Base-by-base conservation (phyloP, 2,797 vertebrate genomes). In the Anguilla marmorata region DNA sequence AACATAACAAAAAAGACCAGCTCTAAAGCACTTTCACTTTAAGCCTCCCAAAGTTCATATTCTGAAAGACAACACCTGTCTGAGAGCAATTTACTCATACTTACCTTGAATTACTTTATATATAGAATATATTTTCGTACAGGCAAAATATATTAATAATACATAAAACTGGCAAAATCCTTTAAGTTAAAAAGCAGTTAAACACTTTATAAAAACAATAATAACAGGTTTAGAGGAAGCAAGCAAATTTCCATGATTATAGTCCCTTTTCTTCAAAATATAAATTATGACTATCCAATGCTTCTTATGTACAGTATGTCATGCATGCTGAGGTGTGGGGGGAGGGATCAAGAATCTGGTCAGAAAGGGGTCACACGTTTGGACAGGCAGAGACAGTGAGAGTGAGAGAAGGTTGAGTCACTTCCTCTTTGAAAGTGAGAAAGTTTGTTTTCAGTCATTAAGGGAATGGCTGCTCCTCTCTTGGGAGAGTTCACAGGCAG, bases 401-500 rank as follows among this genome's bases (percentile, higher is more conserved):
- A 66, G 76, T 16, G 80, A 84, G 82, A 33, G 48, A 56, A 16
- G 90, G 87, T 89, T 93, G 92, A 95, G 93, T 96, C 95, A 96
- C 93, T 95, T 95, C 96, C 95, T 94, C 90, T 89, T 85, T 88
- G 91, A 91, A 95, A 95, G 90, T 91, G 89, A 93, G 91, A 92
- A 90, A 95, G 94, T 96, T 96, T 96, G 93, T 92, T 93, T 95
- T 94, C 80, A 91, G 95, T 92, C 91, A 33, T 91, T 92, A 93
- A 94, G 95, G 96, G 96, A 96, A 95, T 95, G 93, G 95, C 93
- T 91, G 90, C 92, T 95, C 92, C 86, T 87, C 89, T 89, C 92
- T 88, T 87, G 56, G 66, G 30, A 60, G 90, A 93, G 92, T 94
- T 95, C 94, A 94, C 93, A 94, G 92, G 90, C 92, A 27, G 86